A percentile compares a stretch with the other conserved stretches of the same genome.
These are phyloP conservation scores for Cheilosia vernalis DNA, from an alignment of 2,888 invertebrate species.

Conservation along the genomic window DNA sequence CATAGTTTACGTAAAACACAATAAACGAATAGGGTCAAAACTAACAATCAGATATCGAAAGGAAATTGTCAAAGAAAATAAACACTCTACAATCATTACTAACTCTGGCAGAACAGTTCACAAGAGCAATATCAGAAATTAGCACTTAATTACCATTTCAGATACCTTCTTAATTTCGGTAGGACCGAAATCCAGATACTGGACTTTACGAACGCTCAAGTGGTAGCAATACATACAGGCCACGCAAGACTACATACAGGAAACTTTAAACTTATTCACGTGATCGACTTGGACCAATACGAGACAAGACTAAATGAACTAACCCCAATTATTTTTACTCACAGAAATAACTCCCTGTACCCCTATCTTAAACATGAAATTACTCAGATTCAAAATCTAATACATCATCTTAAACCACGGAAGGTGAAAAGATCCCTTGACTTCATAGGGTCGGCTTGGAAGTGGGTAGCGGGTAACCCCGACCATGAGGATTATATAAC, in stretches of 20 bases:
- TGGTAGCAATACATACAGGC: constrained; percentile 41
- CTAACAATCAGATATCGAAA: constrained; percentile 52
- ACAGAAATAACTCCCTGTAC: constrained; percentile 7
- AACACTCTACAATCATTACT: constrained; percentile 26
- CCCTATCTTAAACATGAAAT: no score
- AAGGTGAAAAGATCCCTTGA: constrained; percentile 22
- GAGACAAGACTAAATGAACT: constrained; percentile 13
- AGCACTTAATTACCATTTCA: constrained; percentile 11
- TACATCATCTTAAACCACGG: constrained; percentile 15
- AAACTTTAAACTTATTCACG: constrained; percentile 35
- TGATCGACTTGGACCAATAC: constrained; percentile 40
- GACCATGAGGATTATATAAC: constrained; percentile 46
- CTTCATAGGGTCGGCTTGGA: constrained; percentile 24
- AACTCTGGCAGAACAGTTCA: constrained; percentile 45
- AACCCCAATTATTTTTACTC: constrained; percentile 11
- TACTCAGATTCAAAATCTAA: constrained; percentile 18
- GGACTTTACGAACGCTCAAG: constrained; percentile 27
- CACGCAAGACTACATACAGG: constrained; percentile 46
- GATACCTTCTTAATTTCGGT: constrained; percentile 1
- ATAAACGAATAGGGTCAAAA: constrained; percentile 64
- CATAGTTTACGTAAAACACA: constrained; percentile 46
- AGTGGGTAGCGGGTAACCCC: constrained; percentile 23
- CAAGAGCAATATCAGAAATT: constrained; percentile 24
- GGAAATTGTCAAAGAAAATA: constrained; percentile 52
- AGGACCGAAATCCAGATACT: constrained; percentile 15